Conservation (phyloP, 1,140 invertebrate species). For the Pseudoatta argentina region DNA sequence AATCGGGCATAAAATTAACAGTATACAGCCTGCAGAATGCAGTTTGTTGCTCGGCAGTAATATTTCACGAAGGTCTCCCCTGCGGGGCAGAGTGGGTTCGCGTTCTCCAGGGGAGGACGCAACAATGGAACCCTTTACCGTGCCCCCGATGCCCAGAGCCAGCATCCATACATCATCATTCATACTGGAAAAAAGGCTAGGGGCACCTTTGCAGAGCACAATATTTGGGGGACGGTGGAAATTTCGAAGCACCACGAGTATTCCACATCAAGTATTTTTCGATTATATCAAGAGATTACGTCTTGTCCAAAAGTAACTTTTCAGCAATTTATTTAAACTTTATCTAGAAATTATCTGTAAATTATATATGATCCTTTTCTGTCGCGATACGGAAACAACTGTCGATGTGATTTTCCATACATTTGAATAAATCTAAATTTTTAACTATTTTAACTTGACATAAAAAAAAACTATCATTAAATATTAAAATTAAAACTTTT, state of each 20-base stretch:
- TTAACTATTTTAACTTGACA: not conserved
- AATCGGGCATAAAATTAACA: slow-evolving; percentile 85
- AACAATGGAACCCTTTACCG: slow-evolving; percentile 86
- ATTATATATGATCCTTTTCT: not conserved
- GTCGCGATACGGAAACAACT: not conserved
- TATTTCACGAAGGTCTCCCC: slow-evolving; percentile 83
- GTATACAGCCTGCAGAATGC: slow-evolving; percentile 81
- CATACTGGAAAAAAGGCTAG: slow-evolving; percentile 81
- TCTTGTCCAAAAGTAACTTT: slow-evolving; percentile 28
- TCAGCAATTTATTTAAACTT: not conserved
- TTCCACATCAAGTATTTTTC: slow-evolving; percentile 71
- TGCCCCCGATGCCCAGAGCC: slow-evolving; percentile 84
- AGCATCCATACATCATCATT: slow-evolving; percentile 86
- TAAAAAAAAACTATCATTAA: slow-evolving; percentile 4
- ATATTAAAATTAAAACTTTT: too few relatives aligned
- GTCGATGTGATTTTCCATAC: not conserved
- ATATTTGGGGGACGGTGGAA: slow-evolving; percentile 65
- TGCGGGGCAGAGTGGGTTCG: slow-evolving; percentile 68
- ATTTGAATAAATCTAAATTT: not conserved
- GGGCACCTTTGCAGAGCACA: slow-evolving; percentile 70
- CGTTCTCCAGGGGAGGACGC: slow-evolving; percentile 78
- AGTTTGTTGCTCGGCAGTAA: slow-evolving; percentile 81
- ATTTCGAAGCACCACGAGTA: slow-evolving; percentile 73
- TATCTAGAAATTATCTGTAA: not conserved
- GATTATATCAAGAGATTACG: slow-evolving; percentile 47